Percentiles rank a stretch among this genome's conserved stretches.
phyloP scores from a whole-genome alignment of 2,113 vertebrate species.

The Erythrocercus mccallii region DNA sequence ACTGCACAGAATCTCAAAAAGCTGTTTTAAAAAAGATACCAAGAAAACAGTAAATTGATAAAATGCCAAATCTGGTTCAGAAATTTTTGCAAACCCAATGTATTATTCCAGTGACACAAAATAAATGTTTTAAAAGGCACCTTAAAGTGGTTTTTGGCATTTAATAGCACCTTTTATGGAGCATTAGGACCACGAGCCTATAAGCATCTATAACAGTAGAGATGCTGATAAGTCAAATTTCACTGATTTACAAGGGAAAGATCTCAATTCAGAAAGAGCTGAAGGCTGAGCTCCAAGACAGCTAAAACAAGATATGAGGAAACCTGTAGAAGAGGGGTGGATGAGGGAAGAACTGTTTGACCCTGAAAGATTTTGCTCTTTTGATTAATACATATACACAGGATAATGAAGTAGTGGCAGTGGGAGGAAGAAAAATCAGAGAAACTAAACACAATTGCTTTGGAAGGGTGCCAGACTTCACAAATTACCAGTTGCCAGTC shows the following conservation, averaged over 20 bases:
- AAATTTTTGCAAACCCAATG: neutral
- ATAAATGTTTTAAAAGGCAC: neutral
- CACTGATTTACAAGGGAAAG: neutral
- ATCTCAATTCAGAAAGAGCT: neutral
- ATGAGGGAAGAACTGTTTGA: neutral
- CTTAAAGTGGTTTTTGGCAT: neutral
- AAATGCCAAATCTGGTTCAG: neutral
- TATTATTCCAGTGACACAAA: neutral
- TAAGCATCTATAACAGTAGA: neutral
- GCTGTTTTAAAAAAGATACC: neutral
- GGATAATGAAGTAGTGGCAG: neutral
- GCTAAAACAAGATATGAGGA: neutral
- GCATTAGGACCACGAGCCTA: neutral
- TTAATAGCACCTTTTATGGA: neutral
- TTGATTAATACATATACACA: neutral
- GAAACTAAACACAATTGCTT: neutral
- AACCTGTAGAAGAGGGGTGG: neutral
- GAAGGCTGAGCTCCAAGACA: neutral
- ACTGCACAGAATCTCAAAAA: neutral
- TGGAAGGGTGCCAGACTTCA: neutral
- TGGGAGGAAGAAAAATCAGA: neutral
- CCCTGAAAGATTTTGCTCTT: neutral
- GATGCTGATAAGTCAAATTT: neutral
- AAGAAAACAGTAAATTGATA: neutral
- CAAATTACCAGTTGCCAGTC: constrained; percentile 13